A percentile compares a stretch with the other conserved stretches of the same genome.
phyloP scores from a whole-genome alignment of 2,113 vertebrate species.

The Sterrhoptilus dennistouni region DNA sequence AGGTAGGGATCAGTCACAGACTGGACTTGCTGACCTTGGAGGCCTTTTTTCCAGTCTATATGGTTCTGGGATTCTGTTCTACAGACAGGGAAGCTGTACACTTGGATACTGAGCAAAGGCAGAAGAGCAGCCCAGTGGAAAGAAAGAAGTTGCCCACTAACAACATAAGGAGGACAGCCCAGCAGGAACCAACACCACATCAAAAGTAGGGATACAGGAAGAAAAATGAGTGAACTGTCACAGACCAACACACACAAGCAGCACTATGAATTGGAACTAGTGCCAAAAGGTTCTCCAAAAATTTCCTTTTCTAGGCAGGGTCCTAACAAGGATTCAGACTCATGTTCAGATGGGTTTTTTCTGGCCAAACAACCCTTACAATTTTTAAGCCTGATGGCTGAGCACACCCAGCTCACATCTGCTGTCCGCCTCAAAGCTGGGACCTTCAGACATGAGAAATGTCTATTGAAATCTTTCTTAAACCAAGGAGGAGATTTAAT shows the following conservation, averaged over 20 bases:
- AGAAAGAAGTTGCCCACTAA: neutral
- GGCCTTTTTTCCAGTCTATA: neutral
- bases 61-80: neutral
- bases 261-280: neutral
- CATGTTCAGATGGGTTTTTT: neutral
- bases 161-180: neutral
- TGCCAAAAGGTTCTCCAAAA: neutral
- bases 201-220: rapidly evolving
- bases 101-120: neutral
- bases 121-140: neutral
- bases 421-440: neutral
- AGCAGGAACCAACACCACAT: neutral
- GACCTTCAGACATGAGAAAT: neutral
- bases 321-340: neutral
- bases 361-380: neutral
- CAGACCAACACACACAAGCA: neutral
- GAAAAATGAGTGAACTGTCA: neutral
- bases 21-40: neutral
- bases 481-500: slow-evolving; percentile 8
- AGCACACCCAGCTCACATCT: neutral
- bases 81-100: rapidly evolving
- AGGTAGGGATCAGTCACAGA: rapidly evolving
- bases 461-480: neutral
- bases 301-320: neutral
- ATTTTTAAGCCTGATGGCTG: neutral